Evolutionary conservation across 2,888 invertebrate genomes (phyloP), one percentile per base, ranked within the genome.

Genomic region (Flexamia atlantica): DNA sequence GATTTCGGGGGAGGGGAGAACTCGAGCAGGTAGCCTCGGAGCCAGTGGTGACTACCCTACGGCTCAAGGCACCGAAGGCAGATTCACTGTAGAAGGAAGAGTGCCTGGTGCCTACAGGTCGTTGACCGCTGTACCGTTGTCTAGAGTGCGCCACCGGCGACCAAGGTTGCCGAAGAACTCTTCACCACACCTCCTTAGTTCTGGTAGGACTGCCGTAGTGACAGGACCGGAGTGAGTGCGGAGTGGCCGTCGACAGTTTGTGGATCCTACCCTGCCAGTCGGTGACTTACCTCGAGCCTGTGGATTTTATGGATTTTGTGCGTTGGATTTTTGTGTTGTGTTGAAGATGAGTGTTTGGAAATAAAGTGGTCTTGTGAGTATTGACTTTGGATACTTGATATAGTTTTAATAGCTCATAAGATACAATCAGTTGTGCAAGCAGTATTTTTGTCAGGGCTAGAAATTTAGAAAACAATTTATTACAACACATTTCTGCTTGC

Each of bases 1-100:
- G 46, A 17, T 46, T 46, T 17, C n/a, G 53, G 23, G 20, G 53
- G 42, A 5, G 40, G 72, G 36, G 72, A 32, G 72, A 28, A 20
- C 10, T n/a, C 32, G 32, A 20, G 7, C 72, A 1, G 53, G 28
- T 5, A 25, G 50, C n/a, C n/a, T n/a, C 4, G 76, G 23, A 23
- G 23, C 28, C 14, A 36, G 79, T 72, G 40, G n/a, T 30, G 5
- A 40, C 72, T 72, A 72, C 72, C 76, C 76, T 76, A 76, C 76
- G 36, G 25, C 4, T 25, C n/a, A n/a, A 12, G 23, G 23, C 57
- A 57, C 57, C 25, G 36, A n/a, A n/a, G 20, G 46, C 28, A 79
- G 79, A 79, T 32, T 79, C 79, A 32, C 53, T 57, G 40, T 17
- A n/a, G 40, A 40, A 79, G 79, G 79, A 79, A 79, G 79, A 79